Conservation (phyloP, 2,888 invertebrate genomes). For the Harpalus rufipes region DNA sequence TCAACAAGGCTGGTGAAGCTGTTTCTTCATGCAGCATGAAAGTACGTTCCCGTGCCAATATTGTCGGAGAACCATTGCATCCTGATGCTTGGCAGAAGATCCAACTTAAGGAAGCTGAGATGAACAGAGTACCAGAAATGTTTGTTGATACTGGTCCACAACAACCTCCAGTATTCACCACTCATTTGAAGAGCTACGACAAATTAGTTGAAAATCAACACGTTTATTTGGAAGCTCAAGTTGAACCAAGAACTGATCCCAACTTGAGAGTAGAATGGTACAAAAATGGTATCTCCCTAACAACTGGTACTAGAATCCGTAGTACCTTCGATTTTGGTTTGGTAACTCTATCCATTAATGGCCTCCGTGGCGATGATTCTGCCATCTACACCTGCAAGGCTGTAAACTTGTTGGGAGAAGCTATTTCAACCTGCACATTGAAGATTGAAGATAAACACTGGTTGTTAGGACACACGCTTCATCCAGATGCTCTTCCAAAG, state of each 20-base stretch:
- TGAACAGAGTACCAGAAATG: slow-evolving; percentile 93
- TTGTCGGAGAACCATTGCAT: slow-evolving; percentile 90
- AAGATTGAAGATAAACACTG: slow-evolving; percentile 94
- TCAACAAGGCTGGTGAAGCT: slow-evolving; percentile 95
- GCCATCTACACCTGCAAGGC: slow-evolving; percentile 98
- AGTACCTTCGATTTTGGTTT: slow-evolving; percentile 98
- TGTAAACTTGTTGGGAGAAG: slow-evolving; percentile 94
- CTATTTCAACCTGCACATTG: slow-evolving; percentile 93
- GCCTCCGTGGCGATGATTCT: slow-evolving; percentile 92
- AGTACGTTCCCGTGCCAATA: slow-evolving; percentile 90
- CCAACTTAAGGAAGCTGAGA: slow-evolving; percentile 93
- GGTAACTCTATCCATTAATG: slow-evolving; percentile 94
- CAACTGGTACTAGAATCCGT: slow-evolving; percentile 92
- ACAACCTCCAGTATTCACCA: slow-evolving; percentile 97
- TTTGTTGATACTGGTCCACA: slow-evolving; percentile 91
- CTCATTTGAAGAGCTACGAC: slow-evolving; percentile 91
- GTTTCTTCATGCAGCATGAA: slow-evolving; percentile 94
- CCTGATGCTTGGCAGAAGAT: slow-evolving; percentile 96
- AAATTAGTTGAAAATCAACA: slow-evolving; percentile 92
- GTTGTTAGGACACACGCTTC: slow-evolving; percentile 91
- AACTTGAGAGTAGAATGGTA: slow-evolving; percentile 94
- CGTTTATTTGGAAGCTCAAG: slow-evolving; percentile 92
- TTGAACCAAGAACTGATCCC: slow-evolving; percentile 93
- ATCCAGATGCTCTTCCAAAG: slow-evolving; percentile 92
- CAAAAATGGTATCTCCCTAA: slow-evolving; percentile 92